Evolutionary conservation across 2,113 vertebrate species (phyloP).

Genomic region (Corythaeola cristata): DNA sequence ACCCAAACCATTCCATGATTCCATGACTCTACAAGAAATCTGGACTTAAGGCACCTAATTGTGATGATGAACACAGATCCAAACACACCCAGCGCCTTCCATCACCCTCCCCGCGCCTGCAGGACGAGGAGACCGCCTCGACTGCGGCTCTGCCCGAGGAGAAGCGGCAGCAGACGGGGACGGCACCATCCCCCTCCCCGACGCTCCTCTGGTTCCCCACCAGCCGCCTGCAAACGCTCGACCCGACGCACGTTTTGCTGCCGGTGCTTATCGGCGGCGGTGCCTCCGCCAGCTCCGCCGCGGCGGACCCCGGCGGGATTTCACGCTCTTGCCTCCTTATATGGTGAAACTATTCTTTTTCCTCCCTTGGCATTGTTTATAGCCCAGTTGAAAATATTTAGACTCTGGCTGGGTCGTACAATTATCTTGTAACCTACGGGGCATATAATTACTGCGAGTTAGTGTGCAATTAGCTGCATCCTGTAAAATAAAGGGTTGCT

Average conservation of each 20-base stretch:
- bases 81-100: neutral
- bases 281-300: neutral
- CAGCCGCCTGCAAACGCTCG: neutral
- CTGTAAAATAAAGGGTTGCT: neutral
- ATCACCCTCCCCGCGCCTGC: accelerated
- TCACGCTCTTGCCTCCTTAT: slow-evolving; percentile 26
- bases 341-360: slow-evolving; percentile 62
- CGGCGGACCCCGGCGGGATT: neutral
- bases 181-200: neutral
- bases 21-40: neutral
- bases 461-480: neutral
- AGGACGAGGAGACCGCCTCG: accelerated
- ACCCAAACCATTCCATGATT: too few species aligned
- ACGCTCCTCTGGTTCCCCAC: neutral
- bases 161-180: accelerated
- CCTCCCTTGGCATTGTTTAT: slow-evolving; percentile 50
- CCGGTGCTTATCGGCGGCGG: neutral
- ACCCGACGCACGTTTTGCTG: neutral
- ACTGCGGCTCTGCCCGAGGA: accelerated
- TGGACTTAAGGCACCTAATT: neutral
- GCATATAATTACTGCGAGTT: neutral
- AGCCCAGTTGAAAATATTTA: slow-evolving; percentile 3
- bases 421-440: neutral
- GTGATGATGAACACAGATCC: accelerated
- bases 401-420: slow-evolving; percentile 13